Evolutionary conservation across 2,113 vertebrate species (phyloP).

Genomic region (Cavia aperea): DNA sequence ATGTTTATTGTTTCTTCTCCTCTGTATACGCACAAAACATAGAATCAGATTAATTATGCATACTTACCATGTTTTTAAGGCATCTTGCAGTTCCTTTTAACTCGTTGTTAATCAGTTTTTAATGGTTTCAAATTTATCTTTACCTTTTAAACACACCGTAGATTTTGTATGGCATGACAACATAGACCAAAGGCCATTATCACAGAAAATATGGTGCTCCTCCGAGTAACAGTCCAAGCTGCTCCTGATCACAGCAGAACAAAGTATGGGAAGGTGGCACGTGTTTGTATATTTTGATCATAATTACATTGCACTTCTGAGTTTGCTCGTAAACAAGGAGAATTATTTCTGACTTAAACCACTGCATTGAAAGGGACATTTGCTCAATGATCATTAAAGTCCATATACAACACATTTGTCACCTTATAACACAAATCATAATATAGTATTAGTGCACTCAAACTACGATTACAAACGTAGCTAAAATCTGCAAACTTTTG

Average conservation of each 20-base stretch:
- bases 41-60: conserved; percentile 8
- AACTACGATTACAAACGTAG: background rate
- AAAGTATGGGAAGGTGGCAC: background rate
- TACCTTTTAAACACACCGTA: background rate
- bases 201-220: background rate
- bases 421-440: conserved; percentile 34
- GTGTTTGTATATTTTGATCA: conserved; percentile 13
- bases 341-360: conserved; percentile 41
- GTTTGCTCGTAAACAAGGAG: background rate
- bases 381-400: conserved; percentile 38
- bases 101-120: conserved; percentile 3
- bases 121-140: conserved; percentile 46
- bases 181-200: conserved; percentile 21
- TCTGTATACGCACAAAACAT: background rate
- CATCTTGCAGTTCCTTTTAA: background rate
- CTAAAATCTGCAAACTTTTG: conserved; percentile 27
- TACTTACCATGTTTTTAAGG: conserved; percentile 16
- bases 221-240: background rate
- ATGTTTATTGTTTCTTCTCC: background rate
- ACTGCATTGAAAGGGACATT: background rate
- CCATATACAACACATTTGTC: conserved; percentile 5
- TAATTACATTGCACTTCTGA: background rate
- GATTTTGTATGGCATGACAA: background rate
- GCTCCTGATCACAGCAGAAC: background rate
- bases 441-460: background rate